phyloP scores from a whole-genome alignment of 2,113 vertebrate genomes.

The Myiozetetes cayanensis region DNA sequence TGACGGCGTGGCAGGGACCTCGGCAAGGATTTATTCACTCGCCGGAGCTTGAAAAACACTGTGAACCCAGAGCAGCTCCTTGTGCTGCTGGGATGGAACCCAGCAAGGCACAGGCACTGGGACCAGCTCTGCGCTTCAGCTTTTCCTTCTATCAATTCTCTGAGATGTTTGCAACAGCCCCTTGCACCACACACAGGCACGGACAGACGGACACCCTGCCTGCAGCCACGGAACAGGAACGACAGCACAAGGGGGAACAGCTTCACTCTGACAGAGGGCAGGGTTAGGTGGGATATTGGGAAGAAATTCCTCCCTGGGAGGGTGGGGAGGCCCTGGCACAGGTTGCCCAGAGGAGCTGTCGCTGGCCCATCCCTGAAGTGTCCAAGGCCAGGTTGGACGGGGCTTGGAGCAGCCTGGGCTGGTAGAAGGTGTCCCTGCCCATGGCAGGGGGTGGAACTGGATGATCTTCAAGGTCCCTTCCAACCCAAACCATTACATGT shows the following conservation, averaged over 20 bases:
- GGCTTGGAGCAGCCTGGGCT: background rate
- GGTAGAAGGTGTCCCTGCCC: background rate
- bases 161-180: background rate
- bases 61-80: background rate
- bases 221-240: background rate
- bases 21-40: background rate
- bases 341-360: background rate
- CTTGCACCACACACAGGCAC: rapidly evolving
- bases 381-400: rapidly evolving
- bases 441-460: background rate
- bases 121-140: background rate
- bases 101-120: background rate
- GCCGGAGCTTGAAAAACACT: background rate
- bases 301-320: background rate
- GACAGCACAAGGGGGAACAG: background rate
- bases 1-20: background rate
- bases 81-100: background rate
- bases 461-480: background rate
- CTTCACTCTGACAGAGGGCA: background rate
- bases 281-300: background rate
- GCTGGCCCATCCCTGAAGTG: background rate
- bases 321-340: background rate
- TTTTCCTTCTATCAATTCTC: background rate
- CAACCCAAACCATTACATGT: background rate
- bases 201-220: background rate